These are phyloP conservation scores for Lates japonicus DNA, from an alignment of 2,797 vertebrate genomes.

Conservation along the genomic window DNA sequence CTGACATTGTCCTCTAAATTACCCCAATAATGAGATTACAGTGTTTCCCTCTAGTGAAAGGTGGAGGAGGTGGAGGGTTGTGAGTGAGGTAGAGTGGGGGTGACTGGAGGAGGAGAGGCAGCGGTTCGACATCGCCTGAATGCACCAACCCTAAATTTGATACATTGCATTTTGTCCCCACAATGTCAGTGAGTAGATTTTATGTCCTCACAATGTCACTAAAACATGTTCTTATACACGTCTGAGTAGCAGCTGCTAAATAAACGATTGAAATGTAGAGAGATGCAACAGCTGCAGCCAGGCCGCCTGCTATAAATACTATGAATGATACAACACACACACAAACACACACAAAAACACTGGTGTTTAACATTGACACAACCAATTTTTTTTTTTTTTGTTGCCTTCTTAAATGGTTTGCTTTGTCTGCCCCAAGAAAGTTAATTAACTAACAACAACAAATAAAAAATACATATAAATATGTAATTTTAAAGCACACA, in stretches of 20 bases:
- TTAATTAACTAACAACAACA: background rate
- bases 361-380: background rate
- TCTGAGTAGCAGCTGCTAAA: slow-evolving; percentile 26
- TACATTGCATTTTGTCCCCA: no score
- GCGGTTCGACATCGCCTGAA: no score
- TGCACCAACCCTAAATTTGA: no score
- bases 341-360: slow-evolving; percentile 9
- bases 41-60: slow-evolving; percentile 77
- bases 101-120: no score
- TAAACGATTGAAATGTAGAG: slow-evolving; percentile 13
- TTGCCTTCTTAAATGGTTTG: background rate
- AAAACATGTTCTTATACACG: background rate
- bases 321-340: background rate
- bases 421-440: background rate
- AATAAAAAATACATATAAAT: background rate
- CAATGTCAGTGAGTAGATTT: no score
- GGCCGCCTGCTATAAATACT: slow-evolving; percentile 65
- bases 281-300: slow-evolving; percentile 60
- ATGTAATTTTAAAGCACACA: background rate
- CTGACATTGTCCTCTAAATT: slow-evolving; percentile 88
- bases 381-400: background rate
- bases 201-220: background rate
- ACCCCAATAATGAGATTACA: slow-evolving; percentile 91
- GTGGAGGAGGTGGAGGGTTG: slow-evolving; percentile 50
- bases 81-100: no score